Conservation (phyloP, 2,888 invertebrate genomes). For the Drosophila greeni region DNA sequence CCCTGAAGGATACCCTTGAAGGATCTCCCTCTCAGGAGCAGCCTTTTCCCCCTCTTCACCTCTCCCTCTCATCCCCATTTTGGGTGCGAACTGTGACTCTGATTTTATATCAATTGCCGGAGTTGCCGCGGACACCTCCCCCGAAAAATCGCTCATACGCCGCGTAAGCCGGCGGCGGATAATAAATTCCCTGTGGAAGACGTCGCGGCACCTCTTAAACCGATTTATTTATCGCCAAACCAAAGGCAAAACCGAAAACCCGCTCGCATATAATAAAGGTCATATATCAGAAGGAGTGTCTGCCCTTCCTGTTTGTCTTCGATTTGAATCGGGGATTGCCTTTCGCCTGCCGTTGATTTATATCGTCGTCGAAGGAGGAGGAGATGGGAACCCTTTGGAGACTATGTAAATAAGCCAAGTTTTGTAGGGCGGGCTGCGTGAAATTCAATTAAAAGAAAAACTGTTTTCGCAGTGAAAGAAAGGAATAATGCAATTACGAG, state of each 20-base stretch:
- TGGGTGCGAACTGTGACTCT: conserved; percentile 66
- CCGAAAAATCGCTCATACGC: conserved; percentile 60
- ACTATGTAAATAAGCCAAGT: conserved; percentile 51
- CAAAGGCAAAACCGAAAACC: conserved; percentile 16
- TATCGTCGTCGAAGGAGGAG: conserved; percentile 6
- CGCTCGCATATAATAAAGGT: conserved; percentile 51
- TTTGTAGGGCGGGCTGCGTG: conserved; percentile 7
- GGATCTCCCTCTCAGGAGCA: neutral
- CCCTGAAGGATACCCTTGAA: neutral
- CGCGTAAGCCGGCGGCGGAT: conserved; percentile 28
- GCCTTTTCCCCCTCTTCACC: neutral
- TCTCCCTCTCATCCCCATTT: conserved; percentile 41
- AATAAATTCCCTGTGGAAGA: conserved; percentile 39
- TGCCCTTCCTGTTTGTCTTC: conserved; percentile 45
- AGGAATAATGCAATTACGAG: conserved; percentile 62
- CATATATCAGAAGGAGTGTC: conserved; percentile 36
- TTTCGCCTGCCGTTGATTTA: conserved; percentile 37
- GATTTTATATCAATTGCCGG: conserved; percentile 68
- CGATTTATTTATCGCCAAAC: conserved; percentile 41
- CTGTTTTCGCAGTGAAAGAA: conserved; percentile 44
- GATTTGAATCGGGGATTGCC: conserved; percentile 37
- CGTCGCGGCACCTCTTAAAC: conserved; percentile 37
- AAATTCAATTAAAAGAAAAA: conserved; percentile 66
- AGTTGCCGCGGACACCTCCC: conserved; percentile 5
- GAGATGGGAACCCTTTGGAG: conserved; percentile 36